Percentiles rank a stretch among this genome's conserved stretches.
phyloP scores from a whole-genome alignment of 2,797 vertebrate species.

The Graptemys geographica region DNA sequence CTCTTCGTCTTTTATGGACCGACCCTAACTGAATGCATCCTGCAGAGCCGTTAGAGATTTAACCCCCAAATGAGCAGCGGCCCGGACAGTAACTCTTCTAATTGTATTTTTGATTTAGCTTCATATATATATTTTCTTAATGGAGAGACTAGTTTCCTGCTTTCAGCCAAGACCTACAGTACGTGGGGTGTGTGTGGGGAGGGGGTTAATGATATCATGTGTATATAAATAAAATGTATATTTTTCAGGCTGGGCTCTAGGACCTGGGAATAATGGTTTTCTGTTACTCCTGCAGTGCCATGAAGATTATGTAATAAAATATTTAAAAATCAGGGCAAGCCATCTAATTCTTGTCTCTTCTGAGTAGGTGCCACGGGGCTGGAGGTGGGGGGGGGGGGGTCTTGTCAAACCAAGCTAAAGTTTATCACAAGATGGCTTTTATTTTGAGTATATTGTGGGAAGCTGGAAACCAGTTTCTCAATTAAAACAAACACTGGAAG shows the following conservation, averaged over 20 bases:
- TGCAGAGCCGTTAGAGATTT: constrained; percentile 67
- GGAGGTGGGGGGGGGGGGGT: neutral
- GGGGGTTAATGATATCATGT: constrained; percentile 61
- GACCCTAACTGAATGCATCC: constrained; percentile 38
- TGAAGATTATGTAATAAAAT: constrained; percentile 85
- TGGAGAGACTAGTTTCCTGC: constrained; percentile 83
- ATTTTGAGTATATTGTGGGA: neutral
- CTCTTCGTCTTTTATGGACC: constrained; percentile 86
- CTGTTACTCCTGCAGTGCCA: constrained; percentile 81
- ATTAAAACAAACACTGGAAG: neutral
- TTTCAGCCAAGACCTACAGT: constrained; percentile 74
- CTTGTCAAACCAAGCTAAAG: neutral
- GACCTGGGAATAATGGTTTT: constrained; percentile 79
- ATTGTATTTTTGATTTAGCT: constrained; percentile 91
- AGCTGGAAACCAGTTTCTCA: neutral
- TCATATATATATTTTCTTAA: constrained; percentile 95
- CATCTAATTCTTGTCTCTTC: constrained; percentile 18
- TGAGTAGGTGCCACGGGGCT: accelerated
- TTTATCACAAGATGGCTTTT: too few relatives aligned
- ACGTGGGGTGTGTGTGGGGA: constrained; percentile 49
- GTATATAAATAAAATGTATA: constrained; percentile 81
- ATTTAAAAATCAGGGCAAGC: constrained; percentile 75
- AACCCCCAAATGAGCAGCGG: constrained; percentile 49
- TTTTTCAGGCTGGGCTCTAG: constrained; percentile 83
- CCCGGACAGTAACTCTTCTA: constrained; percentile 78